Percentiles rank a stretch among this genome's conserved stretches.
These are phyloP conservation scores for Dasyornis broadbenti DNA, from an alignment of 2,113 vertebrate genomes.

Conservation along the genomic window DNA sequence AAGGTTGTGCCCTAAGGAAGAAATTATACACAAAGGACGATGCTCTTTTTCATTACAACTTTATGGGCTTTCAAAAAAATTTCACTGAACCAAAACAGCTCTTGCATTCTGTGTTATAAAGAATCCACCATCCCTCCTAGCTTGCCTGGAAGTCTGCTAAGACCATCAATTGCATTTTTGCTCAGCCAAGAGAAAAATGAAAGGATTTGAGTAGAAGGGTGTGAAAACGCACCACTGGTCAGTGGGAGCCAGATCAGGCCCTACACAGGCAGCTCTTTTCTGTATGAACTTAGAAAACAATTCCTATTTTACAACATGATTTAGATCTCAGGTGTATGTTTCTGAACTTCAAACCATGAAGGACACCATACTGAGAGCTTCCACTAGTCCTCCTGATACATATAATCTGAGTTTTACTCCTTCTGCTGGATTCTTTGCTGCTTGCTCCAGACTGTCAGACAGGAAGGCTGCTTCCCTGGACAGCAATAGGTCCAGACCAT, in stretches of 20 bases:
- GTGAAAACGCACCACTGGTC: not conserved
- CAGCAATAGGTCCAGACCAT: constrained; percentile 3
- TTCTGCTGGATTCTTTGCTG: not conserved
- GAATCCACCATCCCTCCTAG: not conserved
- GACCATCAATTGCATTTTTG: constrained; percentile 26
- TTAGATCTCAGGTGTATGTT: not conserved
- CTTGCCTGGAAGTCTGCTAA: constrained; percentile 35
- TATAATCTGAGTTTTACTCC: not conserved
- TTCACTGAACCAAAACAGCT: not conserved
- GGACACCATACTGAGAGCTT: not conserved
- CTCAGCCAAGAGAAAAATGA: constrained; percentile 49
- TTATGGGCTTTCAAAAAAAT: constrained; percentile 17
- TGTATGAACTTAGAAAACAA: not conserved
- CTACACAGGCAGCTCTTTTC: not conserved
- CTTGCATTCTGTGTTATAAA: not conserved
- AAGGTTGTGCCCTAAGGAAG: not conserved
- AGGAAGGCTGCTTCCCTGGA: not conserved
- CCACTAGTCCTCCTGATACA: not conserved
- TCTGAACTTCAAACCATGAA: not conserved
- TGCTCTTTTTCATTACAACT: constrained; percentile 22
- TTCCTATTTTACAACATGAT: not conserved
- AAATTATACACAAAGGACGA: constrained; percentile 14
- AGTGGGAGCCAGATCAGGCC: not conserved
- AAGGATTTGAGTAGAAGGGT: constrained; percentile 3
- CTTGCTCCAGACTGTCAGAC: not conserved